phyloP scores from a whole-genome alignment of 2,888 invertebrate genomes.

The Coenonympha arcania region DNA sequence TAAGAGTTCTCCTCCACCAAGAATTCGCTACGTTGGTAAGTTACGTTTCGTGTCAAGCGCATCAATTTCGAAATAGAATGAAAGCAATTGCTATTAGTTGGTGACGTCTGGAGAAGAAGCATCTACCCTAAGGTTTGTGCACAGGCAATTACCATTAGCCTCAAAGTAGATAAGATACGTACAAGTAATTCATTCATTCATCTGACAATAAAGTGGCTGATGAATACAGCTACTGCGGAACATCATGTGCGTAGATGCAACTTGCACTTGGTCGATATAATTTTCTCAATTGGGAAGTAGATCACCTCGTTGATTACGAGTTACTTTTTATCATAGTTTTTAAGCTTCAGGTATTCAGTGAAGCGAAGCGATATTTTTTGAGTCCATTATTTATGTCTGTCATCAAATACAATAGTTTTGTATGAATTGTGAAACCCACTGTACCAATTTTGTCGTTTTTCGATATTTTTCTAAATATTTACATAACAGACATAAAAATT shows the following conservation, averaged over 20 bases:
- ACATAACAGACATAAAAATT: slow-evolving; percentile 15
- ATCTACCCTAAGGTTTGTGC: no score
- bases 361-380: slow-evolving; percentile 50
- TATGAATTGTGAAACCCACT: slow-evolving; percentile 41
- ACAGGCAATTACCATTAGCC: no score
- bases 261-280: slow-evolving; percentile 38
- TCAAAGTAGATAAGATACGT: no score
- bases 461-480: slow-evolving; percentile 14
- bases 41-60: no score
- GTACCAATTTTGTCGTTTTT: slow-evolving; percentile 18
- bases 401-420: slow-evolving; percentile 45
- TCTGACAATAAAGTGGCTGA: background rate
- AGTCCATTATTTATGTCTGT: slow-evolving; percentile 44
- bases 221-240: background rate
- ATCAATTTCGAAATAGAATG: no score
- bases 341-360: slow-evolving; percentile 44
- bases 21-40: no score
- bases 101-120: no score
- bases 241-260: background rate
- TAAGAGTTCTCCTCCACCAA: no score
- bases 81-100: no score
- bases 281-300: slow-evolving; percentile 67
- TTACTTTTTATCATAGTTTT: slow-evolving; percentile 65
- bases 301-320: slow-evolving; percentile 67
- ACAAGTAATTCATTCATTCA: background rate